These are phyloP conservation scores for Molanna angustata DNA, from an alignment of 2,888 invertebrate genomes.

Conservation along the genomic window DNA sequence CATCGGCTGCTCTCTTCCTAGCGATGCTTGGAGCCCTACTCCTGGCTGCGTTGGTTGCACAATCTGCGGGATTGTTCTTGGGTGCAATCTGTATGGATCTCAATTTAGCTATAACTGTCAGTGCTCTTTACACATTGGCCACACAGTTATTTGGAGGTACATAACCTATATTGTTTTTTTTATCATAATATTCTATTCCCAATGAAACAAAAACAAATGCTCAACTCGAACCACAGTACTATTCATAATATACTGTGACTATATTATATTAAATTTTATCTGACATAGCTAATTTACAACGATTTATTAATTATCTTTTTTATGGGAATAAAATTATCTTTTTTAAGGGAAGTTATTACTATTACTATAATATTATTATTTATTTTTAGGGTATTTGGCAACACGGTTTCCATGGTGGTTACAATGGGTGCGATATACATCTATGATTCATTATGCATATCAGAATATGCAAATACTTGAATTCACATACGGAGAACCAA, in stretches of 20 bases:
- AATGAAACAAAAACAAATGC: too few relatives aligned
- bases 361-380: neutral
- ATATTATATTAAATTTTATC: too few relatives aligned
- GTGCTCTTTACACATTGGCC: conserved; percentile 72
- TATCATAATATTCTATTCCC: too few relatives aligned
- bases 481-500: conserved; percentile 66
- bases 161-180: too few relatives aligned
- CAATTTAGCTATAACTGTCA: conserved; percentile 73
- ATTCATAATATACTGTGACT: too few relatives aligned
- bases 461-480: conserved; percentile 79
- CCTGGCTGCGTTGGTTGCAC: conserved; percentile 70
- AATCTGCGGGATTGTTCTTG: conserved; percentile 77
- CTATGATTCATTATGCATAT: conserved; percentile 77
- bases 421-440: conserved; percentile 71
- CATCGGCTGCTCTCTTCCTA: conserved; percentile 60
- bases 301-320: neutral
- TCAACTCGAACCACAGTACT: too few relatives aligned
- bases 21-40: conserved; percentile 65
- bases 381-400: conserved; percentile 59
- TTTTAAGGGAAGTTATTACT: too few relatives aligned
- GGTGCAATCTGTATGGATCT: conserved; percentile 76
- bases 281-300: too few relatives aligned
- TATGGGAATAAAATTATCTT: neutral
- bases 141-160: conserved; percentile 68
- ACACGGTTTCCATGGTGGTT: conserved; percentile 71